A percentile compares a stretch with the other conserved stretches of the same genome.
These are phyloP conservation scores for Papilio aristodemus DNA, from an alignment of 1,140 invertebrate species.

Conservation along the genomic window DNA sequence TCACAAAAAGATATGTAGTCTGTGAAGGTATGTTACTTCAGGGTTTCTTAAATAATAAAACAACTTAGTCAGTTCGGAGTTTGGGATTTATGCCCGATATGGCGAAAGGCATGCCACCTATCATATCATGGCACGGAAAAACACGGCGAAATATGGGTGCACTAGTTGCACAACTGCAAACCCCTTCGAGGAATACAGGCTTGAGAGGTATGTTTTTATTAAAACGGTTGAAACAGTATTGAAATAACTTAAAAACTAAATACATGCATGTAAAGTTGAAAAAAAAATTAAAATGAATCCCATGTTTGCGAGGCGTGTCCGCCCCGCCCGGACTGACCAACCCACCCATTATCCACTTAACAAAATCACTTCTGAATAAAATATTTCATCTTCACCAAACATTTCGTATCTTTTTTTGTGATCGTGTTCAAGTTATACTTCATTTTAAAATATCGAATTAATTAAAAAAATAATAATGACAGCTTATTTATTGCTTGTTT, in stretches of 20 bases:
- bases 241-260: background rate
- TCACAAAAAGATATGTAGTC: too few relatives aligned
- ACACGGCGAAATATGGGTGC: too few relatives aligned
- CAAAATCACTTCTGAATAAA: conserved; percentile 72
- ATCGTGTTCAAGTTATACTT: conserved; percentile 6
- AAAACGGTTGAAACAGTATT: background rate
- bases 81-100: too few relatives aligned
- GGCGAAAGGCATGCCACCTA: too few relatives aligned
- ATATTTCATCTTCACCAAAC: conserved; percentile 51
- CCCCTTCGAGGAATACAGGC: too few relatives aligned
- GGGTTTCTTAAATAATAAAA: too few relatives aligned
- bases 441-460: conserved; percentile 20
- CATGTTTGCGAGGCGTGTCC: conserved; percentile 57
- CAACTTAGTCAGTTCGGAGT: too few relatives aligned
- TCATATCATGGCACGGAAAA: too few relatives aligned
- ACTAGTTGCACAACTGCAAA: too few relatives aligned
- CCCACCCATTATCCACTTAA: conserved; percentile 76
- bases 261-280: background rate
- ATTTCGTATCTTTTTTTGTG: conserved; percentile 36
- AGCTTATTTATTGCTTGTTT: conserved; percentile 23
- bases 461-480: conserved; percentile 12
- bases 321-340: conserved; percentile 61
- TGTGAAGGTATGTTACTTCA: too few relatives aligned
- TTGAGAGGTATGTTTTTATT: too few relatives aligned
- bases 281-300: conserved; percentile 43